phyloP scores from a whole-genome alignment of 1,140 invertebrate species.

The Tribolium madens region DNA sequence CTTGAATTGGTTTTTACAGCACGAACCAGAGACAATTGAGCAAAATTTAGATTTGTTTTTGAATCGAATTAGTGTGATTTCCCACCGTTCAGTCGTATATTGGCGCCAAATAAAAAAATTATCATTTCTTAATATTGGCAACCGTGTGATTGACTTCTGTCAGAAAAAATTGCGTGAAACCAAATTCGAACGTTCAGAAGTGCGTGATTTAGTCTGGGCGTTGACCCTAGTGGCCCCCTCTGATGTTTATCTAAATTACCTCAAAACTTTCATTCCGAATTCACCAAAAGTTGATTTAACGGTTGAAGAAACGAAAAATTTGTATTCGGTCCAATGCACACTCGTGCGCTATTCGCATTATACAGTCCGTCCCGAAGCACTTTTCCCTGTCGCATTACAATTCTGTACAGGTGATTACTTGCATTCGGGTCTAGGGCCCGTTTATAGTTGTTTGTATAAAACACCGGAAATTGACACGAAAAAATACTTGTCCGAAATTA shows the following conservation, averaged over 20 bases:
- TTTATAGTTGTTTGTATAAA: slow-evolving; percentile 23
- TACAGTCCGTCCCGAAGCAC: background rate
- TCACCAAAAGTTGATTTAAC: slow-evolving; percentile 6
- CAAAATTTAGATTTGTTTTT: slow-evolving; percentile 15
- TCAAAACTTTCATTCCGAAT: too few relatives aligned
- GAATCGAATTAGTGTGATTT: background rate
- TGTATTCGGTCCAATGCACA: background rate
- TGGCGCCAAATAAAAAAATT: slow-evolving; percentile 5
- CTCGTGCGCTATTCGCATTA: background rate
- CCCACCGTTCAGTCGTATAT: background rate
- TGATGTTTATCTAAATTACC: too few relatives aligned
- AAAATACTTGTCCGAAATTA: background rate
- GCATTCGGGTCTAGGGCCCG: background rate
- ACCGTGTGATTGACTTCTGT: background rate
- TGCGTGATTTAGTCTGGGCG: too few relatives aligned
- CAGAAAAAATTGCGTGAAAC: background rate
- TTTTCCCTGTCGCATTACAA: background rate
- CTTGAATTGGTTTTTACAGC: background rate
- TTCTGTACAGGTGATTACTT: slow-evolving; percentile 28
- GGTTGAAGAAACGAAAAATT: background rate
- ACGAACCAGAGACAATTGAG: slow-evolving; percentile 4
- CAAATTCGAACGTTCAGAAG: background rate
- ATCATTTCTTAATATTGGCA: background rate
- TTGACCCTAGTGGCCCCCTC: too few relatives aligned
- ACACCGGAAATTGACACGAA: background rate